Base-by-base conservation (phyloP, 2,888 invertebrate genomes). In the Gerris lacustris region DNA sequence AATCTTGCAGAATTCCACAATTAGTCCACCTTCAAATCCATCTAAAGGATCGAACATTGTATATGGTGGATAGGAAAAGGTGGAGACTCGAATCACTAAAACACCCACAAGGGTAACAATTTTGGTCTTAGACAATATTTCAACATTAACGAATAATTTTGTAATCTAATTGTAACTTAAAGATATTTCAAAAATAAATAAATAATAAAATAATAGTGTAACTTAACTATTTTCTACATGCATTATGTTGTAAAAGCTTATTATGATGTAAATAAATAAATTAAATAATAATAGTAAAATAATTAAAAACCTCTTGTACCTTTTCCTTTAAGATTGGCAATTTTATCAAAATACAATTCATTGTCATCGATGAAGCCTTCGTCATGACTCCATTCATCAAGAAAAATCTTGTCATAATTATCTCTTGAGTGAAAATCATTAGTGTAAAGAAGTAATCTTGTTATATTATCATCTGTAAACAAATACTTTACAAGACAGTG, bases 271-370 rank as follows among this genome's bases (percentile, higher is more conserved):
- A 31, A 31, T 2, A 31, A 31, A 31, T n/a, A n/a, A n/a, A n/a
- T n/a, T n/a, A n/a, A n/a, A n/a, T n/a, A n/a, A n/a, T 31, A 31
- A 31, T 31, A 31, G 31, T 31, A 31, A 31, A 31, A 31, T 31
- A 31, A 31, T 31, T 31, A 31, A 31, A 31, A 31, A 31, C 31
- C 31, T 31, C 31, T 31, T 31, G 1, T 31, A 75, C 74, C 68
- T 79, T 82, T 84, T 0, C 84, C 84, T 64, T 80, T 73, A 71
- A 84, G 78, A 75, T 85, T 80, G 0, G 75, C 75, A 74, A 84
- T 78, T 73, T 84, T 81, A 75, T 84, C 81, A 6, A 84, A 83
- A 78, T 84, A 84, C 47, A 84, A 76, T 77, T 82, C 79, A 6
- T 66, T 44, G 17, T 69, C 69, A n/a, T 63, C 18, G 68, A 64